Percentiles rank a stretch among this genome's conserved stretches.
Evolutionary conservation across 2,113 vertebrate genomes (phyloP).

Genomic region (Sigmodon hispidus): DNA sequence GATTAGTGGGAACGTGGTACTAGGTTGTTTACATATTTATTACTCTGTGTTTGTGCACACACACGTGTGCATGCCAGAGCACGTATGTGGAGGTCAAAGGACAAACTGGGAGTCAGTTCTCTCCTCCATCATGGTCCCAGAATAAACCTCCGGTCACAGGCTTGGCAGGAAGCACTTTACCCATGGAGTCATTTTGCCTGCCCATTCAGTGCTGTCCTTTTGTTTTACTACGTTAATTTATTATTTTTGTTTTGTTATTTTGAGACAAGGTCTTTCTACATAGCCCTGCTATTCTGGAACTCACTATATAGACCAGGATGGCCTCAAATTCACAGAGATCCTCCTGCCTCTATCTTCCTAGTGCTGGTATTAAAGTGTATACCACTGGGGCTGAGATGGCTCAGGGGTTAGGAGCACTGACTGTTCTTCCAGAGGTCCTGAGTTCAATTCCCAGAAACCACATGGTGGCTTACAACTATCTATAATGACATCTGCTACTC

Average conservation of each 20-base stretch:
- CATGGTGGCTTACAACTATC: too few species aligned
- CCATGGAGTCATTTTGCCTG: neutral
- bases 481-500: too few species aligned
- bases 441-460: too few species aligned
- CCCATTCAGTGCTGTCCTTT: neutral
- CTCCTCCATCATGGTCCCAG: neutral
- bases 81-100: neutral
- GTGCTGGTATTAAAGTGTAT: neutral
- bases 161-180: neutral
- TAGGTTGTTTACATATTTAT: neutral
- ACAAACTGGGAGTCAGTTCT: neutral
- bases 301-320: neutral
- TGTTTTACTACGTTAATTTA: neutral
- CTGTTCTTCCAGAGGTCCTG: too few species aligned
- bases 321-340: neutral
- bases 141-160: neutral
- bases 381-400: too few species aligned
- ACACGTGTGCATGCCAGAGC: neutral
- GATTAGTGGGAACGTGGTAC: too few species aligned
- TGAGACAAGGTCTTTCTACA: neutral
- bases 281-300: neutral
- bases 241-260: neutral
- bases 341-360: neutral
- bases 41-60: neutral
- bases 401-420: too few species aligned